Conservation (phyloP, 2,797 vertebrate genomes). For the Helarctos malayanus region DNA sequence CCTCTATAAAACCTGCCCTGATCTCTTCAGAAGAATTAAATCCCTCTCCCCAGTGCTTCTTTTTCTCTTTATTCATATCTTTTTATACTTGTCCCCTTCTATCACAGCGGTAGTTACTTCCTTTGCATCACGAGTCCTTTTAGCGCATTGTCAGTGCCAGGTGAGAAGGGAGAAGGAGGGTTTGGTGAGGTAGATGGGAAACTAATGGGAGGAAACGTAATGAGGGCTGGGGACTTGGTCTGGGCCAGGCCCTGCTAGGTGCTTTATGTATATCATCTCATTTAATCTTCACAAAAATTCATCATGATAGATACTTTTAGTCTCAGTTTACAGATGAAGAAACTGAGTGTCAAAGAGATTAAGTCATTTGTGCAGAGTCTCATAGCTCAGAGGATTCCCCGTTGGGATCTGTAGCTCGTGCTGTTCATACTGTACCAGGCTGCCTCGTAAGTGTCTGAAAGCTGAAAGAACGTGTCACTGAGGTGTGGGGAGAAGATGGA, state of each 20-base stretch:
- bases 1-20: conserved; percentile 29
- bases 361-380: conserved; percentile 43
- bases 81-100: neutral
- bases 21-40: conserved; percentile 10
- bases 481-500: neutral
- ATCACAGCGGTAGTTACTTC: neutral
- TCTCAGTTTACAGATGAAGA: conserved; percentile 58
- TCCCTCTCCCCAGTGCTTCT: neutral
- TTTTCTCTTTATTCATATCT: neutral
- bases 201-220: neutral
- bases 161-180: neutral
- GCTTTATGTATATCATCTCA: neutral
- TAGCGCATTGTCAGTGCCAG: neutral
- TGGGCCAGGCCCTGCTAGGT: neutral
- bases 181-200: neutral
- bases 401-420: neutral
- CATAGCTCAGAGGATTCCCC: conserved; percentile 23
- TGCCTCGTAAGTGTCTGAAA: neutral
- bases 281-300: neutral
- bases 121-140: neutral
- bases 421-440: neutral
- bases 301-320: conserved; percentile 4
- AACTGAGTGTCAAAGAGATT: conserved; percentile 40
- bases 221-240: neutral
- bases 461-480: neutral